Percentiles rank a stretch among this genome's conserved stretches.
Conservation (phyloP, 2,888 invertebrate species). For the Ochlodes sylvanus region DNA sequence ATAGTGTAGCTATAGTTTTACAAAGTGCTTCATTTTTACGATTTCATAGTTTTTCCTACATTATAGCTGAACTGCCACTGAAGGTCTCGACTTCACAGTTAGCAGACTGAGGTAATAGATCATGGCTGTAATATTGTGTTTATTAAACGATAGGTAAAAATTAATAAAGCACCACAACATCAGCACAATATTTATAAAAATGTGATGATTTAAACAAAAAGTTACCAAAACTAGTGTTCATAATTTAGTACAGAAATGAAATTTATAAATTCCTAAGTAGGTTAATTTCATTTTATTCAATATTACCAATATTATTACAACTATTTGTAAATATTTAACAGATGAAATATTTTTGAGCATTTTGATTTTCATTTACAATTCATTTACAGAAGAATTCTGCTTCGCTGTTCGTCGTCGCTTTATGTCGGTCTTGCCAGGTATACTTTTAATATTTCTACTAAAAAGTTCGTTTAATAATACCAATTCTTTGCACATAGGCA, state of each 20-base stretch:
- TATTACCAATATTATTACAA: conserved; percentile 41
- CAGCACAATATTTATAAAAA: conserved; percentile 3
- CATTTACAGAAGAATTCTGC: neutral
- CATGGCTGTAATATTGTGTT: no score
- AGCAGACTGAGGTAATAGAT: no score
- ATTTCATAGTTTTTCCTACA: no score
- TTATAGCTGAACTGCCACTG: no score
- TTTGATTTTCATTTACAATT: conserved; percentile 15
- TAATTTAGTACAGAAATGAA: conserved; percentile 47
- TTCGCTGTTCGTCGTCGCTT: conserved; percentile 29
- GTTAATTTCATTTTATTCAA: conserved; percentile 25
- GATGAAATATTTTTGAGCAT: conserved; percentile 38
- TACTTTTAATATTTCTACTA: conserved; percentile 38
- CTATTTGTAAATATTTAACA: conserved; percentile 41
- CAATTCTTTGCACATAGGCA: conserved; percentile 48
- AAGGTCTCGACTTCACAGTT: no score
- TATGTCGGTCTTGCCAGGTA: conserved; percentile 17
- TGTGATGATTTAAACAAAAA: conserved; percentile 47
- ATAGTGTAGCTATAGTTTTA: no score
- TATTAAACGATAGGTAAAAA: no score
- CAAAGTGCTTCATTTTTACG: no score
- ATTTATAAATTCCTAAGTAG: conserved; percentile 20
- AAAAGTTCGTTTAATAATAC: conserved; percentile 25
- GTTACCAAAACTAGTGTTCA: conserved; percentile 72
- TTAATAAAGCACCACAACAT: no score